Evolutionary conservation across 2,113 vertebrate genomes (phyloP), one percentile per base, ranked within the genome.

Genomic region (Tricholaema leucomelas): DNA sequence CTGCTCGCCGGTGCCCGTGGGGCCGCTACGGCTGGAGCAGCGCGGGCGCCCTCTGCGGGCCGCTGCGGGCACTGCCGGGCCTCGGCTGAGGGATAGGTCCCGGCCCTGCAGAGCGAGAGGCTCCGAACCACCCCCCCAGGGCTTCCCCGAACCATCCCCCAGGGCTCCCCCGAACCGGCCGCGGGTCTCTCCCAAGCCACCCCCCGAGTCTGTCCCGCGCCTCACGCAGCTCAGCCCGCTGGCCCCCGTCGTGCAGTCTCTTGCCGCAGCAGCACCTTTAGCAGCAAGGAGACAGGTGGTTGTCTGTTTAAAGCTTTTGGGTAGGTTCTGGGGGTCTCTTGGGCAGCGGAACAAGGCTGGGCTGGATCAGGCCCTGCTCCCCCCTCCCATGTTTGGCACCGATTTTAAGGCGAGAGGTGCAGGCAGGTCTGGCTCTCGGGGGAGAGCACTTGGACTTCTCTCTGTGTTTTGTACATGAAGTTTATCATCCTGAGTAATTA

Each of bases 401-500:
- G 35, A 7, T n/a, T 28, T 54, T 28, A 25, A 20, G 16, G 12
- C 18, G 7, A 54, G 12, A 52, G 69, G 48, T 31, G 31, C 48
- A 30, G 25, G 44, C 59, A n/a, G 17, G 19, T 25, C n/a, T 48
- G 6, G 33, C 7, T 44, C 50, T 72, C 28, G 3, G 8, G 3
- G 42, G 31, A 28, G 58, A 69, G 24, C 4, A 18, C 20, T 10
- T 8, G 42, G 61, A 4, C 52, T 76, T 73, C 35, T 42, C 9
- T 52, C 48, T 50, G 11, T 50, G 4, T 50, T 42, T 18, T 2
- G 0, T 16, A 16, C 10, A 5, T 44, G 35, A 40, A n/a, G 20
- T 60, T 21, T 23, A 0, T 27, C 3, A 1, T 30, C 58, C 40
- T 2, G 1, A 55, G 66, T 3, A 30, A 50, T 30, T 36, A 0